Evolutionary conservation across 2,888 invertebrate genomes (phyloP).

Genomic region (Rhaphigaster nebulosa): DNA sequence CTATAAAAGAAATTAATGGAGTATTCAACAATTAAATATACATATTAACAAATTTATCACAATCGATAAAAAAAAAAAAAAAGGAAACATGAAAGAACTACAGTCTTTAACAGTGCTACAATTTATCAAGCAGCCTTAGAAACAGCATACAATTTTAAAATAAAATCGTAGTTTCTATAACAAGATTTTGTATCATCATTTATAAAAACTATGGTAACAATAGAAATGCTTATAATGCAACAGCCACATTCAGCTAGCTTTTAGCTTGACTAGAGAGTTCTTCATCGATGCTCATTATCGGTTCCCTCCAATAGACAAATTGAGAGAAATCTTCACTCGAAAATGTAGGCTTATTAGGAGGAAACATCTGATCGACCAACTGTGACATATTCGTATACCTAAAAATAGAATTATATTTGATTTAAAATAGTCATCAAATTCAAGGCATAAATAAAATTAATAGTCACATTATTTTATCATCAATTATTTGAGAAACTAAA

Average conservation of each 20-base stretch:
- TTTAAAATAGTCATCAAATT: neutral
- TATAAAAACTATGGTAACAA: constrained; percentile 52
- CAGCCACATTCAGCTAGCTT: constrained; percentile 43
- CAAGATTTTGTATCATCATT: constrained; percentile 42
- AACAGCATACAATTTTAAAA: constrained; percentile 42
- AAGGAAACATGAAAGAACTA: constrained; percentile 41
- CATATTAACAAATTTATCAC: constrained; percentile 22
- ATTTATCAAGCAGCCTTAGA: constrained; percentile 47
- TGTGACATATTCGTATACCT: constrained; percentile 95
- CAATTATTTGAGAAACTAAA: too few relatives aligned
- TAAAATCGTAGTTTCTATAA: constrained; percentile 46
- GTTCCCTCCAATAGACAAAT: constrained; percentile 94
- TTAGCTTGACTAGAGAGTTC: constrained; percentile 62
- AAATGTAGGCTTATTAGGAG: constrained; percentile 75
- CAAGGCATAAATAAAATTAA: neutral
- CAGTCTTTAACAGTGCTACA: constrained; percentile 52
- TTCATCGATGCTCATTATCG: constrained; percentile 75
- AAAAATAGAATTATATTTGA: constrained; percentile 68
- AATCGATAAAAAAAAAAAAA: constrained; percentile 2
- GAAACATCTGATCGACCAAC: constrained; percentile 96
- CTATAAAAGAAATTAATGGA: constrained; percentile 32
- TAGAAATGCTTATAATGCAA: constrained; percentile 49
- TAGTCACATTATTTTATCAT: neutral
- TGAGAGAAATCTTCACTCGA: constrained; percentile 74
- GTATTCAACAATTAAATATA: constrained; percentile 44